Base-by-base conservation (phyloP, 2,113 vertebrate species). In the Pteropus alecto region DNA sequence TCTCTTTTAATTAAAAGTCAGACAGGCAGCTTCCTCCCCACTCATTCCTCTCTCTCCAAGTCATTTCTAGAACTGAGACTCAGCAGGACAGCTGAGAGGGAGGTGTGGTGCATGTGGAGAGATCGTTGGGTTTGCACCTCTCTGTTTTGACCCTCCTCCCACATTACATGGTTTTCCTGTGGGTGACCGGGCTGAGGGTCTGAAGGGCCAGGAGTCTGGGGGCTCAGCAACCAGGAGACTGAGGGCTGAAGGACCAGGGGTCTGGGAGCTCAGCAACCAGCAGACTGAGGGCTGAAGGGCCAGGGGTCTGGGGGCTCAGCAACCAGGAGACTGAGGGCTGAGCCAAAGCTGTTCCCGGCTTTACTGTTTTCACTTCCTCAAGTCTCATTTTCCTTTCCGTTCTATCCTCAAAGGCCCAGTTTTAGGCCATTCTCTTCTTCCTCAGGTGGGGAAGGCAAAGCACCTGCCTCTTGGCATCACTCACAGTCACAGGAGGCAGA, bases 1-100 rank as follows among this genome's bases (percentile, higher is more conserved):
- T 60, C 14, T 68, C 60, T 76, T 87, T 87, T 93, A 95, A 97
- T 97, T 94, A 96, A 86, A 92, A 96, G 65, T 35, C 74, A 76
- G 90, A 67, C 54, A 7, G 71, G 56, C 19, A 1, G 71, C 61
- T 46, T 90, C 87, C 95, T 89, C 74, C 79, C 88, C 19, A 4
- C 56, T 79, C 92, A 86, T 67, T 90, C 91, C n/a, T 96, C 41
- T 89, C 81, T 84, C 35, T 43, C 83, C 71, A 68, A 84, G 73
- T 79, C 88, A 89, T 78, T 94, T 74, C 63, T 82, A 56, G 87
- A 89, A 46, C 43, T 2, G 13, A 56, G 56, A 46, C 24, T 95
- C 95, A 92, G 95, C 87, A 95, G 83, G 86, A 81, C 82, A 38
- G 73, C 87, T 15, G 35, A 76, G 77, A 33, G 77, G 81, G 84